Percentiles rank a stretch among this genome's conserved stretches.
These are phyloP conservation scores for Cyclophora albipunctata DNA, from an alignment of 2,888 invertebrate genomes.

Conservation along the genomic window DNA sequence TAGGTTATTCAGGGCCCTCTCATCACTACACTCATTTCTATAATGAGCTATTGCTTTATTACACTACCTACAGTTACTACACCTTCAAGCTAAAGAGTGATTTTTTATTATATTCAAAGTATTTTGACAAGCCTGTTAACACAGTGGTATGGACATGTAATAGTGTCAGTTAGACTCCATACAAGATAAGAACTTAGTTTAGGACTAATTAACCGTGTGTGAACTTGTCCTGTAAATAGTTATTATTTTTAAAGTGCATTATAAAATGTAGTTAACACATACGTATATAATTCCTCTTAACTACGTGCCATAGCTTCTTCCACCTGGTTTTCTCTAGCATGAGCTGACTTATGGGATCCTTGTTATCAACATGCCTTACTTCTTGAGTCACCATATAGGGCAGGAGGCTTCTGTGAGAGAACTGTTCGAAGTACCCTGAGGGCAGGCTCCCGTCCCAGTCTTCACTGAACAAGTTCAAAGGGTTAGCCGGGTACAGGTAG, in stretches of 20 bases:
- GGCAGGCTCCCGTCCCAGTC: conserved; percentile 56
- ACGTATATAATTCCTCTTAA: too few species aligned
- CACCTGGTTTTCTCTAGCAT: conserved; percentile 47
- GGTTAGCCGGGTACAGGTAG: conserved; percentile 32
- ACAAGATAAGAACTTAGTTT: too few species aligned
- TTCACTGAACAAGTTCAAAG: conserved; percentile 41
- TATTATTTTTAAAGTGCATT: too few species aligned
- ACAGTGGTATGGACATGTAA: background rate
- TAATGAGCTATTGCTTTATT: too few species aligned
- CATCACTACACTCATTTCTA: background rate
- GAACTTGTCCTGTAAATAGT: too few species aligned
- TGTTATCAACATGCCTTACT: conserved; percentile 29
- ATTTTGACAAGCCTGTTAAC: background rate
- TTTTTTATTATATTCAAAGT: background rate
- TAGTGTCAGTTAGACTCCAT: too few species aligned
- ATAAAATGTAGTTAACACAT: too few species aligned
- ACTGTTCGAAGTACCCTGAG: conserved; percentile 48
- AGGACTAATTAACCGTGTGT: too few species aligned
- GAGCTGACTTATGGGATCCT: conserved; percentile 47
- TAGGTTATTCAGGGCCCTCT: background rate
- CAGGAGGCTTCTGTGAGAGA: conserved; percentile 44
- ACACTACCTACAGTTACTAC: background rate
- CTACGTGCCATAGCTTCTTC: conserved; percentile 11
- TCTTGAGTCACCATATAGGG: conserved; percentile 47
- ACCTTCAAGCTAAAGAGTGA: background rate